phyloP scores from a whole-genome alignment of 2,113 vertebrate genomes.

The Petrocephalus microphthalmus region DNA sequence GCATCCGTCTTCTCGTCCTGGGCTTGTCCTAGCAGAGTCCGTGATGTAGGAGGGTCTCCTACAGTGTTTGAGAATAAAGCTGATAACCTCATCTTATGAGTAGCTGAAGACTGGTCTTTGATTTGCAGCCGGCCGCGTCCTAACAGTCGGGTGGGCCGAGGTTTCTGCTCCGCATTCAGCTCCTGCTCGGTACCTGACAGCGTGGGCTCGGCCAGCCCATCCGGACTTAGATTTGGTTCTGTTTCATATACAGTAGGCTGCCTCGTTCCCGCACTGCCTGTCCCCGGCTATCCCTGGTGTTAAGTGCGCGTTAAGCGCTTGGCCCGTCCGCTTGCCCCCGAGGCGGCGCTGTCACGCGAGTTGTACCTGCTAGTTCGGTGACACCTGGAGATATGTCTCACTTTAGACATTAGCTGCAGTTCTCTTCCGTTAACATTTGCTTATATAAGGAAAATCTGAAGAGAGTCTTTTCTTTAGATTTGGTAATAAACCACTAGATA shows the following conservation, averaged over 20 bases:
- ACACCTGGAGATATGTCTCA: not conserved
- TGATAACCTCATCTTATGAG: not conserved
- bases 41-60: not conserved
- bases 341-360: not conserved
- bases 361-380: not conserved
- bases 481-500: not conserved
- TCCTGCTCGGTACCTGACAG: not conserved
- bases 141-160: not conserved
- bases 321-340: not conserved
- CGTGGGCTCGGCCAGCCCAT: not conserved
- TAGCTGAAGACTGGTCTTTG: not conserved
- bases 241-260: not conserved
- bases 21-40: not conserved
- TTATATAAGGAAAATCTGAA: not conserved
- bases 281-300: slow-evolving; percentile 54
- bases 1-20: not conserved
- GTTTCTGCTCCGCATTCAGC: not conserved
- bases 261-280: not conserved
- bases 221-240: not conserved
- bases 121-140: not conserved
- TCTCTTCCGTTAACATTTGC: not conserved
- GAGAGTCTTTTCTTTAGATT: not conserved
- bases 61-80: not conserved
- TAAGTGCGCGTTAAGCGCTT: slow-evolving; percentile 42
- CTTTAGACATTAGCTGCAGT: not conserved